Percentiles rank a stretch among this genome's conserved stretches.
These are phyloP conservation scores for Conus canariensis DNA, from an alignment of 2,888 invertebrate species.

Conservation along the genomic window DNA sequence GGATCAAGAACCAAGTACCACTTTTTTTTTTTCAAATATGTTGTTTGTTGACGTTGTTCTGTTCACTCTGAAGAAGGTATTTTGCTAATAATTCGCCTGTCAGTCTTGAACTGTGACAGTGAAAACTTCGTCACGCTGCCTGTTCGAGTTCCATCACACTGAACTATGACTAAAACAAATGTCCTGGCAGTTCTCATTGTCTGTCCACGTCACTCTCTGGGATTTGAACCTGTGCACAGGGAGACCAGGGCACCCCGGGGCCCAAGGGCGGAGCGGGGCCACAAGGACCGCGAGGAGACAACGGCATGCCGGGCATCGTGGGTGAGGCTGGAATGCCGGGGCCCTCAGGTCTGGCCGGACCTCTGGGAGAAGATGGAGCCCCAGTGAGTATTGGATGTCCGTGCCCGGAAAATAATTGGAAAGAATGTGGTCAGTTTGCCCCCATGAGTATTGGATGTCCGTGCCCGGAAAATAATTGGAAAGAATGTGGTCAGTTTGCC, in stretches of 20 bases:
- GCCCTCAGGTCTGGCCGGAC: conserved; percentile 64
- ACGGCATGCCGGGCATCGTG: conserved; percentile 63
- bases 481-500: conserved; percentile 29
- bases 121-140: too few relatives aligned
- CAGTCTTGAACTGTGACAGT: too few relatives aligned
- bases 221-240: conserved; percentile 50
- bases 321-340: conserved; percentile 67
- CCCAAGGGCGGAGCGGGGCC: conserved; percentile 70
- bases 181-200: too few relatives aligned
- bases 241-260: conserved; percentile 68
- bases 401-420: neutral
- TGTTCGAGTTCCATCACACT: too few relatives aligned
- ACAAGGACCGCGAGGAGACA: conserved; percentile 69
- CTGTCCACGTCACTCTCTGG: too few relatives aligned
- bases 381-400: conserved; percentile 54
- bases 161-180: too few relatives aligned
- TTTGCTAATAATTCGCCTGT: too few relatives aligned
- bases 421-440: conserved; percentile 30
- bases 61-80: too few relatives aligned
- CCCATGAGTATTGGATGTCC: conserved; percentile 53
- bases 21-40: too few relatives aligned
- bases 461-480: neutral
- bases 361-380: conserved; percentile 69
- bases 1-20: too few relatives aligned
- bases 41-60: neutral